Evolutionary conservation across 2,113 vertebrate species (phyloP), one percentile per base, ranked within the genome.

Genomic region (Pithys albifrons): DNA sequence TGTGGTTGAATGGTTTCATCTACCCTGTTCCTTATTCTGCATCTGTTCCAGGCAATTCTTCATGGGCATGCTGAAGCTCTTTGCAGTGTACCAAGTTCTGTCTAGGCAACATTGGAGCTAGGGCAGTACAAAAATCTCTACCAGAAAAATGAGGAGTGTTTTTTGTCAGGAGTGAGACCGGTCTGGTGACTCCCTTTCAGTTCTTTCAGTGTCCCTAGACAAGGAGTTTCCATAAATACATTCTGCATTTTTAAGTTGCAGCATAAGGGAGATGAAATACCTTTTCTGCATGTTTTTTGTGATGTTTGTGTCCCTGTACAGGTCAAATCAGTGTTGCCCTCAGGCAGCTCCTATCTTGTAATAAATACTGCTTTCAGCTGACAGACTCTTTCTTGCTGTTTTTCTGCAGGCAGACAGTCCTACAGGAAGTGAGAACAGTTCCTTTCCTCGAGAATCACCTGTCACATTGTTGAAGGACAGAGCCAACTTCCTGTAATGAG

Each of bases 341-440:
- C 57, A 12, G 85, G 90, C 85, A 82, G 75, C 88, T 80, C 33
- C 54, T 86, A 11, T 70, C 46, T 37, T 74, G 65, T 91, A 81
- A 75, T 17, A 74, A 67, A 86, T 37, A 70, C 13, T 35, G 57
- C 75, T 74, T 43, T 85, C 73, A 64, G 13, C 95, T 91, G 87
- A 95, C 91, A 75, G 70, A 77, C 48, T 3, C 20, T 96, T 85
- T 95, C 61, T 95, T 8, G 24, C 49, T 82, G 66, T 91, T 94
- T 91, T 96, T 85, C 93, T 96, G 75, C 97, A 99, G 99, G 98
- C 98, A 98, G 97, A 93, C 98, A 98, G 71, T 98, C 98, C 52
- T 97, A 97, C 97, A 98, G 98, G 98, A 99, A 99, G 97, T 99
- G 98, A 99, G 92, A 96, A 98, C 58, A 89, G 96, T 88, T 79